Evolutionary conservation across 2,113 vertebrate species (phyloP).

Genomic region (Dascyllus trimaculatus): DNA sequence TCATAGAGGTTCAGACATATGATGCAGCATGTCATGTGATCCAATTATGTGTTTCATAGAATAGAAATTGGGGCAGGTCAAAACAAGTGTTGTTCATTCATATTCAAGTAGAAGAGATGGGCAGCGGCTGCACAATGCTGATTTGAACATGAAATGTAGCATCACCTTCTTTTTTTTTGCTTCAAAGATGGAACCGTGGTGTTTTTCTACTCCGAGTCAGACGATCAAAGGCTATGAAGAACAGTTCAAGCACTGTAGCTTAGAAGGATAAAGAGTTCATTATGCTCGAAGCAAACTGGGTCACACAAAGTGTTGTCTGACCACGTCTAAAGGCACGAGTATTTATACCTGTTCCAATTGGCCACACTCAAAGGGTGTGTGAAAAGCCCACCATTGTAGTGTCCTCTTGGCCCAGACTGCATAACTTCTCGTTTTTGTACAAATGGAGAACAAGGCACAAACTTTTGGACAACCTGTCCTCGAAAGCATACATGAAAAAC

Average conservation of each 20-base stretch:
- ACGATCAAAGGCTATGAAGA: not conserved
- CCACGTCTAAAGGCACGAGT: not conserved
- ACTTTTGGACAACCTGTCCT: not conserved
- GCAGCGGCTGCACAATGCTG: not conserved
- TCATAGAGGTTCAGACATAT: conserved; percentile 24
- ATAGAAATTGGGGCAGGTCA: conserved; percentile 8
- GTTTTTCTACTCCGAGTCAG: not conserved
- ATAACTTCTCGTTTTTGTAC: not conserved
- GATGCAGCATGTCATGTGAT: conserved; percentile 16
- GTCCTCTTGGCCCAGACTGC: not conserved
- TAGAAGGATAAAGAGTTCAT: conserved; percentile 29
- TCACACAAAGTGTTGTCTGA: not conserved
- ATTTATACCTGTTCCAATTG: not conserved
- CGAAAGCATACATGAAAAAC: no score
- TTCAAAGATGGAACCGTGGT: not conserved
- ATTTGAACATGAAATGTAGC: not conserved
- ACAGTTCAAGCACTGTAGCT: conserved; percentile 7
- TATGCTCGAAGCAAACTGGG: conserved; percentile 23
- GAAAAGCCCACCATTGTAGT: not conserved
- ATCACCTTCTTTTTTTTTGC: not conserved
- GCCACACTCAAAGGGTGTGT: not conserved
- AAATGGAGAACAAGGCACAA: not conserved
- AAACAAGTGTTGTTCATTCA: conserved; percentile 22
- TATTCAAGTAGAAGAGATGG: conserved; percentile 16
- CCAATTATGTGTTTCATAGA: conserved; percentile 19